Evolutionary conservation across 2,797 vertebrate genomes (phyloP).

Genomic region (Gymnodraco acuticeps): DNA sequence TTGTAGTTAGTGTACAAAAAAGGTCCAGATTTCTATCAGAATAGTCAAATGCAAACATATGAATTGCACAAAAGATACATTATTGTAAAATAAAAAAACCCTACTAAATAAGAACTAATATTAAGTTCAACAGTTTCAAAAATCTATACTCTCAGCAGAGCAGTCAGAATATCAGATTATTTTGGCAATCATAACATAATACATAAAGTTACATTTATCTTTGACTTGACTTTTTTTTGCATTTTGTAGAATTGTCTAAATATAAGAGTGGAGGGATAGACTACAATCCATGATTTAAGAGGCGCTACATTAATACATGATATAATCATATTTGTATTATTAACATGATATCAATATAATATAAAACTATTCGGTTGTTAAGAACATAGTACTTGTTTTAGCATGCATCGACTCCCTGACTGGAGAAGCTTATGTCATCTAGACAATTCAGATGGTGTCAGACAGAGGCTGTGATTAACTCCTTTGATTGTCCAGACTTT

Average conservation of each 20-base stretch:
- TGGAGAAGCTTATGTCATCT: not conserved
- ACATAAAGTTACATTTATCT: too few relatives aligned
- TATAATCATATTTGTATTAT: too few relatives aligned
- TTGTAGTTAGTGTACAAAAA: not conserved
- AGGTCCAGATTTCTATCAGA: not conserved
- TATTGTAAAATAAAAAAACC: not conserved
- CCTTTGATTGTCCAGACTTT: conserved; percentile 5
- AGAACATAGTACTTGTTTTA: not conserved
- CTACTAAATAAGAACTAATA: not conserved
- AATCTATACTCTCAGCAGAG: not conserved
- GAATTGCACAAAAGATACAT: not conserved
- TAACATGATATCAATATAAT: too few relatives aligned
- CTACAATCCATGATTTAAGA: too few relatives aligned
- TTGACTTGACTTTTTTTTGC: too few relatives aligned
- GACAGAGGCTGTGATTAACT: conserved; percentile 3
- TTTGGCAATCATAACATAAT: too few relatives aligned
- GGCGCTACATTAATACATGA: too few relatives aligned
- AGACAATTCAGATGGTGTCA: conserved; percentile 6
- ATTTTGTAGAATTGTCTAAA: too few relatives aligned
- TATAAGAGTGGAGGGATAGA: too few relatives aligned
- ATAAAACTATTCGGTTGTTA: not conserved
- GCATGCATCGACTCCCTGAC: not conserved
- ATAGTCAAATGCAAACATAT: not conserved
- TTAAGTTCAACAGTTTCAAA: not conserved
- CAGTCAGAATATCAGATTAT: too few relatives aligned